Evolutionary conservation across 2,888 invertebrate genomes (phyloP), one percentile per base, ranked within the genome.

Genomic region (Theodoxus fluviatilis): DNA sequence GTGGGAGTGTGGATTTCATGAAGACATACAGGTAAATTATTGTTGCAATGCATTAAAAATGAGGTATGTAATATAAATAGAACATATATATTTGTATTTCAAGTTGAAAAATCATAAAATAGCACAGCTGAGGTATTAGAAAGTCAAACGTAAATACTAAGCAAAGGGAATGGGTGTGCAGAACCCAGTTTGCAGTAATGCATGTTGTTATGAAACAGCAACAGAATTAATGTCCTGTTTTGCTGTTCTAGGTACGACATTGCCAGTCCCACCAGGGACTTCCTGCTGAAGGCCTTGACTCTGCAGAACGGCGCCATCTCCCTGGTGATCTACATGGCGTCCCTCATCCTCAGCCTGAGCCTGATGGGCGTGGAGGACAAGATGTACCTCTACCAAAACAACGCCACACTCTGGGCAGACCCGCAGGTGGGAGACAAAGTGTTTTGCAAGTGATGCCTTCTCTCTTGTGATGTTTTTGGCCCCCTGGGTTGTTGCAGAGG

Each of bases 221-320:
- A 25, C 18, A 52, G 3, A 12, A 47, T 35, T 67, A 7, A 9
- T 18, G 37, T 33, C 15, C 4, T 66, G 66, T 57, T 67, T 22
- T 31, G 37, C 12, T 71, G 31, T 72, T 76, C 37, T 76, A 86
- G 86, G 68, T 84, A 82, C 78, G 86, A 86, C 71, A 75, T 86
- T 7, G 81, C 80, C 18, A 77, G 81, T 57, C 80, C 83, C 25
- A 81, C 79, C 31, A 64, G 76, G 55, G 68, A 78, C 38, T 84
- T 83, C 72, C 33, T 85, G 18, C 49, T 81, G 15, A 76, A 79
- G 52, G 82, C 83, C 1, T 28, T 84, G 1, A 85, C 86, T 2
- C 71, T 85, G 49, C 85, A 86, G 75, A 82, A 84, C 70, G 85
- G 85, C 3, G 81, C 84, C 3, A 71, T 86, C 18, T 77, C 85